Conservation (phyloP, 2,888 invertebrate species). For the Nipponacmea schrenckii region DNA sequence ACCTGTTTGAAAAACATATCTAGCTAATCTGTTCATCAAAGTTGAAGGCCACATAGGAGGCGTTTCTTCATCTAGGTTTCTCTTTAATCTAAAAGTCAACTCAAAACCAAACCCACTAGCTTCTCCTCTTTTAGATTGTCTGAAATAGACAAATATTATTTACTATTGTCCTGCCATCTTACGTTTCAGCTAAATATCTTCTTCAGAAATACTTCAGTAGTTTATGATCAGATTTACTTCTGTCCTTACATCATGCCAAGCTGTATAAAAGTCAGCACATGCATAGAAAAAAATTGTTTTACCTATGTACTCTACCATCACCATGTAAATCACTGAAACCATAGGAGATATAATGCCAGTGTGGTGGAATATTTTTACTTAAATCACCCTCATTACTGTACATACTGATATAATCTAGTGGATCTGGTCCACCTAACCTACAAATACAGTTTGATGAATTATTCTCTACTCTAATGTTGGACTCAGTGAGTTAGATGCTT, state of each 20-base stretch:
- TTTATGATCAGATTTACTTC: no score
- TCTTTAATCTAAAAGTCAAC: conserved; percentile 82
- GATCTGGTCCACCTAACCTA: conserved; percentile 86
- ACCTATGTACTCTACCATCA: conserved; percentile 84
- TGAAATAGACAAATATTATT: conserved; percentile 26
- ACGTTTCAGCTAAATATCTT: no score
- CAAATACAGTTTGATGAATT: conserved; percentile 27
- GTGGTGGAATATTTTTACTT: conserved; percentile 82
- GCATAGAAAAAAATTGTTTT: conserved; percentile 28
- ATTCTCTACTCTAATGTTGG: no score
- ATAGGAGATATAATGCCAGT: conserved; percentile 96
- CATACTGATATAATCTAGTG: conserved; percentile 95
- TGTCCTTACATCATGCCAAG: no score
- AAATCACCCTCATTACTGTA: conserved; percentile 85
- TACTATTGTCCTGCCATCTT: no score
- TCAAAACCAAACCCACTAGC: conserved; percentile 90
- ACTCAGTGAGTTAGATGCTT: no score
- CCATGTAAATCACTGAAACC: conserved; percentile 94
- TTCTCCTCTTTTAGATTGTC: conserved; percentile 66
- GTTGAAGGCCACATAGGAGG: conserved; percentile 95
- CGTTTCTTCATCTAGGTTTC: conserved; percentile 74
- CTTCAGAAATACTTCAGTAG: no score
- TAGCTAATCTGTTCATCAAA: conserved; percentile 88
- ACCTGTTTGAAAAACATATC: conserved; percentile 92
- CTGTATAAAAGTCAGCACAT: no score